Evolutionary conservation across 2,888 invertebrate species (phyloP), one percentile per base, ranked within the genome.

Genomic region (Bugula neritina): DNA sequence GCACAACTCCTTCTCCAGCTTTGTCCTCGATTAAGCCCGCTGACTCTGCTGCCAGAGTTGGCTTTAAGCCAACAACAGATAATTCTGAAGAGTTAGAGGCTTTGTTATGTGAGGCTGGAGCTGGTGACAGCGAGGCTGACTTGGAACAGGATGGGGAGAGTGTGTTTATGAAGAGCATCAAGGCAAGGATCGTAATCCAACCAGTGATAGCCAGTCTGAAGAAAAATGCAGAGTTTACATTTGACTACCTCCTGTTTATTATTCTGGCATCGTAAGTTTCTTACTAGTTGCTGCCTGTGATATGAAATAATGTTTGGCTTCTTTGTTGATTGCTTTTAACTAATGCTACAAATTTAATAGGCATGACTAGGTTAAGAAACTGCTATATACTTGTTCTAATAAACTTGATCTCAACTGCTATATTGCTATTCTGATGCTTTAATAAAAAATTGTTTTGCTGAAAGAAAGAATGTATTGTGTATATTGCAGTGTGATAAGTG

Each of bases 221-320:
- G 75, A 84, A 87, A n/a, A 89, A 89, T 78, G 90, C 91, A 0
- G 82, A 87, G 0, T 86, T 92, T 31, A 91, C 91, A 0, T 92
- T 92, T 82, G 91, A 92, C 84, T 92, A 90, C 84, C 82, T 91
- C 71, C 87, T 90, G 78, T 85, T 91, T 27, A 84, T 91, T 2
- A 82, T 90, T 2, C 88, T 91, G 0, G 91, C 91, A 1, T 90
- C 90, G 86, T 90, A 86, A 72, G 25, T 43, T 31, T 63, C n/a
- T 57, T 17, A 29, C 55, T 5, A 23, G n/a, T n/a, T n/a, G n/a
- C n/a, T n/a, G n/a, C n/a, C n/a, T n/a, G n/a, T n/a, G n/a, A n/a
- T n/a, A n/a, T n/a, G n/a, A n/a, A n/a, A n/a, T n/a, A n/a, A n/a
- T n/a, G n/a, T n/a, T n/a, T n/a, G n/a, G n/a, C n/a, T n/a, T n/a